A percentile compares a stretch with the other conserved stretches of the same genome.
Evolutionary conservation across 2,797 vertebrate species (phyloP).

Genomic region (Macropus fuliginosus): DNA sequence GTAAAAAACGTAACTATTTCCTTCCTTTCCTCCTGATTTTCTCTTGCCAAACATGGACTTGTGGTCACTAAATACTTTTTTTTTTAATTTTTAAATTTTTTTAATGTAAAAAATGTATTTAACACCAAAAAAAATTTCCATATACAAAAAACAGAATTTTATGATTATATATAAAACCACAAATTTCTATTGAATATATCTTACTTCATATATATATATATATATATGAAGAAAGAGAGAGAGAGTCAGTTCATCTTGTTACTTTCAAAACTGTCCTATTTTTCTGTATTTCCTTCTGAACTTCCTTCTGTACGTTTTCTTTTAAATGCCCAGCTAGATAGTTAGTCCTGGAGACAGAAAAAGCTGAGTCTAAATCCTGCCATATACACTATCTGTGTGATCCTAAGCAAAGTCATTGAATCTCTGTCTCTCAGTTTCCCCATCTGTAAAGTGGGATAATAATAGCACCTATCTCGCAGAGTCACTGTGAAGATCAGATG

Average conservation of each 20-base stretch:
- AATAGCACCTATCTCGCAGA: not conserved
- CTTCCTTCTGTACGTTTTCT: not conserved
- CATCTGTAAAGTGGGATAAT: not conserved
- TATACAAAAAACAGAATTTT: not conserved
- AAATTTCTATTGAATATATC: not conserved
- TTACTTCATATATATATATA: not conserved
- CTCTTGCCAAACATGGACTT: not conserved
- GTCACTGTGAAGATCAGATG: not conserved
- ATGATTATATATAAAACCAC: not conserved
- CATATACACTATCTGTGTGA: not conserved
- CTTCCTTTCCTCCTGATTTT: not conserved
- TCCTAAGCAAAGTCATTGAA: not conserved
- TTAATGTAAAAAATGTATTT: not conserved
- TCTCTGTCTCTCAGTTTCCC: not conserved
- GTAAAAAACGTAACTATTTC: not conserved
- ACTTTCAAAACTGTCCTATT: not conserved
- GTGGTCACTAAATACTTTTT: not conserved
- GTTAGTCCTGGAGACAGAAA: not conserved
- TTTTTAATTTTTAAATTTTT: not conserved
- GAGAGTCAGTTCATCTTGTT: not conserved
- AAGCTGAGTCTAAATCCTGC: not conserved
- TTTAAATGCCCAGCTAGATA: not conserved
- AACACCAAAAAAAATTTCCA: not conserved
- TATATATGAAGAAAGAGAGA: too few species aligned
- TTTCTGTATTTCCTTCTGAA: not conserved